Evolutionary conservation across 2,888 invertebrate genomes (phyloP).

Genomic region (Halictus quadricinctus): DNA sequence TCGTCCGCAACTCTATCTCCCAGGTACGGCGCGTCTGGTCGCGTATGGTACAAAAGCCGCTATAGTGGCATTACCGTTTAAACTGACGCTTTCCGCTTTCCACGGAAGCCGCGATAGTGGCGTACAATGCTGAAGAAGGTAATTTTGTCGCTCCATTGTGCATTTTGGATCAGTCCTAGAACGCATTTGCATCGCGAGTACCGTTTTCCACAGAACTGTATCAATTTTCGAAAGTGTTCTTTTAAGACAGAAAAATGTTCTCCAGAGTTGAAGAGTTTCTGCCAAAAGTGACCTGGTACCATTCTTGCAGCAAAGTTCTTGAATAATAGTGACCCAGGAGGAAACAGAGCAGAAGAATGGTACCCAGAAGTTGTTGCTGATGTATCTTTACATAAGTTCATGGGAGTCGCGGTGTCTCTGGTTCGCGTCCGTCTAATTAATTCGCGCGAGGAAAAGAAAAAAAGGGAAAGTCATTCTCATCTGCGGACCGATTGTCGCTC

Average conservation of each 20-base stretch:
- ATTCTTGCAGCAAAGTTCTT: not conserved
- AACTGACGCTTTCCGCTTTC: no score
- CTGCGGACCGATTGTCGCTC: conserved; percentile 47
- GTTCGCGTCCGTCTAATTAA: conserved; percentile 37
- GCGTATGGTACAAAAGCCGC: no score
- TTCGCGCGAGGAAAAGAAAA: conserved; percentile 35
- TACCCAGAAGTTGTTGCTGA: conserved; percentile 22
- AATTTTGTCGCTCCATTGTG: no score
- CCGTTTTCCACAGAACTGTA: not conserved
- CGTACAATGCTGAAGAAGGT: no score
- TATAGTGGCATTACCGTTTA: no score
- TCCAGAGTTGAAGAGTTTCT: no score
- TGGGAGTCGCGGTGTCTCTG: not conserved
- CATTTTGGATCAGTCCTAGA: not conserved
- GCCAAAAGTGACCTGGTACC: not conserved
- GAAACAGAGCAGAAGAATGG: conserved; percentile 11
- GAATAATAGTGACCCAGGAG: not conserved
- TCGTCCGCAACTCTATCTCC: no score
- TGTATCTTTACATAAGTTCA: conserved; percentile 15
- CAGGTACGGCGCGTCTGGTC: no score
- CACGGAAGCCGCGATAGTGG: no score
- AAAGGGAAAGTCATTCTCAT: conserved; percentile 54
- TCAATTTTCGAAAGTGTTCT: not conserved
- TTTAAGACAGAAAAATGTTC: not conserved
- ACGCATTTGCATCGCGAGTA: not conserved